Conservation (phyloP, 2,888 invertebrate species). For the Yponomeuta cagnagella region DNA sequence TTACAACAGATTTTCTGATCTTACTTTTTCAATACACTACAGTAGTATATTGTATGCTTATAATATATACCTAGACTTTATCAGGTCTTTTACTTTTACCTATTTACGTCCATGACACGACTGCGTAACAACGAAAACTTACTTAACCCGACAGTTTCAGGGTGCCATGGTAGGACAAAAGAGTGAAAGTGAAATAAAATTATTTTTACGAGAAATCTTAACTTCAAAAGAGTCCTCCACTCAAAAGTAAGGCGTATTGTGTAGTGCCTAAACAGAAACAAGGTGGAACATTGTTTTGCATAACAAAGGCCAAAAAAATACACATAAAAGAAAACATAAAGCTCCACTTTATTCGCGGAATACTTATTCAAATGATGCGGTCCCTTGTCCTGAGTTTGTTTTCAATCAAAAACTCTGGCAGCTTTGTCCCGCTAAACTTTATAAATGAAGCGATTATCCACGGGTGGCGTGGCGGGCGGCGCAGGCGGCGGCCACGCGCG, state of each 20-base stretch:
- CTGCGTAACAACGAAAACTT: constrained; percentile 17
- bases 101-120: background rate
- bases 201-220: constrained; percentile 75
- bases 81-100: background rate
- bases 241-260: constrained; percentile 76
- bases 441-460: constrained; percentile 76
- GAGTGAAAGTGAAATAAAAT: constrained; percentile 73
- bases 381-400: constrained; percentile 74
- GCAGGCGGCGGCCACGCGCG: constrained; percentile 9
- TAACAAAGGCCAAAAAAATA: constrained; percentile 71
- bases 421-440: constrained; percentile 75
- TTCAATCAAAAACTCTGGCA: constrained; percentile 75
- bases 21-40: too few relatives aligned
- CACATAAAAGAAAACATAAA: constrained; percentile 76
- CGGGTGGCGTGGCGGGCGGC: constrained; percentile 46
- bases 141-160: constrained; percentile 61
- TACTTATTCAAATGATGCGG: constrained; percentile 76
- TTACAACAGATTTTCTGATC: too few relatives aligned
- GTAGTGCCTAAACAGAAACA: constrained; percentile 62
- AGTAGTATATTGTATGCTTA: too few relatives aligned
- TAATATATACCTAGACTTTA: too few relatives aligned
- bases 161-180: constrained; percentile 68
- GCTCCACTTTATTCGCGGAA: constrained; percentile 76
- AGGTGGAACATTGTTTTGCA: constrained; percentile 76
- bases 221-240: constrained; percentile 76